Evolutionary conservation across 2,797 vertebrate species (phyloP).

Genomic region (Champsocephalus gunnari): DNA sequence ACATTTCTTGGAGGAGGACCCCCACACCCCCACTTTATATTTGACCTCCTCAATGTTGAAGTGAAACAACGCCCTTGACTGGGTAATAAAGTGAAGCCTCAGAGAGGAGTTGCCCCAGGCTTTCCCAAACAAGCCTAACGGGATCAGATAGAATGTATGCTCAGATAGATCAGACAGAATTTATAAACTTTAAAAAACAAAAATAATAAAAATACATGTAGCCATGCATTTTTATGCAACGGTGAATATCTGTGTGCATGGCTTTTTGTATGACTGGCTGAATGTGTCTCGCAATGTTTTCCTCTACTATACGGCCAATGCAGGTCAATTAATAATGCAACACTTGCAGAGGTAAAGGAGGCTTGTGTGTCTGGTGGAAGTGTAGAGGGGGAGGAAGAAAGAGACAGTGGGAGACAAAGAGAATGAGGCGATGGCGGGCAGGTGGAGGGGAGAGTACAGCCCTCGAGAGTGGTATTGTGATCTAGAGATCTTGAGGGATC

Average conservation of each 20-base stretch:
- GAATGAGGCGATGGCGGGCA: constrained; percentile 42
- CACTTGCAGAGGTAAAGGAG: constrained; percentile 77
- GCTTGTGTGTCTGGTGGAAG: constrained; percentile 61
- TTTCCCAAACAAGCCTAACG: constrained; percentile 60
- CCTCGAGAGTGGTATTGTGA: background rate
- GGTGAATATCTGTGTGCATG: background rate
- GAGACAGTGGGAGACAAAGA: constrained; percentile 59
- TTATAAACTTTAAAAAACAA: constrained; percentile 58
- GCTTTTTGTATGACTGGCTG: constrained; percentile 31
- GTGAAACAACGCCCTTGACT: too few relatives aligned
- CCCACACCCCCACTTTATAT: too few relatives aligned
- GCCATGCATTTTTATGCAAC: background rate
- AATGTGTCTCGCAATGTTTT: constrained; percentile 53
- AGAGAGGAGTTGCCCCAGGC: constrained; percentile 65
- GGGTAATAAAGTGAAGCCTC: constrained; percentile 46
- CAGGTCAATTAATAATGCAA: constrained; percentile 82
- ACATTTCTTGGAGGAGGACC: too few relatives aligned
- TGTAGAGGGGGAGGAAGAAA: constrained; percentile 12
- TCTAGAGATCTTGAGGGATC: constrained; percentile 1
- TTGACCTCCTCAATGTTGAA: too few relatives aligned
- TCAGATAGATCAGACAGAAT: too few relatives aligned
- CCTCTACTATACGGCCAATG: constrained; percentile 63
- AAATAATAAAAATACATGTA: constrained; percentile 30
- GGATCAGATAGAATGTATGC: constrained; percentile 75
- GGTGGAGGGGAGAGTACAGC: constrained; percentile 16